Evolutionary conservation across 2,888 invertebrate genomes (phyloP).

Genomic region (Mantis religiosa): DNA sequence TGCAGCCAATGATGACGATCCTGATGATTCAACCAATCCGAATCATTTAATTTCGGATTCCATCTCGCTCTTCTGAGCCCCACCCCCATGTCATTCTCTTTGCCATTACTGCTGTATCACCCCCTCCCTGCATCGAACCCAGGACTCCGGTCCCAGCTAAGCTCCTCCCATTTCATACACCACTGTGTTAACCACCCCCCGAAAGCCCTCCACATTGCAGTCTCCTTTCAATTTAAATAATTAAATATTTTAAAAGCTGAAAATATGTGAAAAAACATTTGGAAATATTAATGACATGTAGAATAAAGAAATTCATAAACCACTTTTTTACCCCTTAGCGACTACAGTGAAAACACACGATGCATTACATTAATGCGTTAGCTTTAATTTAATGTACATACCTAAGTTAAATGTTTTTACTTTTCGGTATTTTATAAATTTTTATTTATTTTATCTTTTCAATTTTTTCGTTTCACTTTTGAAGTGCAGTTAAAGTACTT

Average conservation of each 20-base stretch:
- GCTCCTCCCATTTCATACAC: slow-evolving; percentile 8
- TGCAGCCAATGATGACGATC: slow-evolving; percentile 15
- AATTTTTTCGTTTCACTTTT: too few species aligned
- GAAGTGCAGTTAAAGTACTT: too few species aligned
- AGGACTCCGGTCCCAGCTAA: background rate
- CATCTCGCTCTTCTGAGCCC: background rate
- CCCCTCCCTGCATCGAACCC: background rate
- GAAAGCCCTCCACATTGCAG: background rate
- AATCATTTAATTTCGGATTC: slow-evolving; percentile 17
- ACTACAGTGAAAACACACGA: background rate
- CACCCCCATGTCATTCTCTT: background rate
- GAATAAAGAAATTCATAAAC: background rate
- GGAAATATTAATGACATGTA: background rate
- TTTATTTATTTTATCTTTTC: too few species aligned
- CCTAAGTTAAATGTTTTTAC: too few species aligned
- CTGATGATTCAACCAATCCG: slow-evolving; percentile 23
- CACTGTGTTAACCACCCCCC: background rate
- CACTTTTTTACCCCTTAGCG: background rate
- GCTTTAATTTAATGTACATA: too few species aligned
- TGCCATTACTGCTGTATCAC: background rate
- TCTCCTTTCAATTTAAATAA: slow-evolving; percentile 3
- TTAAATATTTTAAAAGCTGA: slow-evolving; percentile 10
- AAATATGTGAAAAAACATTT: background rate
- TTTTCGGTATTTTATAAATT: too few species aligned
- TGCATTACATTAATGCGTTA: background rate